Percentiles rank a stretch among this genome's conserved stretches.
Conservation (phyloP, 2,888 invertebrate genomes). For the Malachius bipustulatus region DNA sequence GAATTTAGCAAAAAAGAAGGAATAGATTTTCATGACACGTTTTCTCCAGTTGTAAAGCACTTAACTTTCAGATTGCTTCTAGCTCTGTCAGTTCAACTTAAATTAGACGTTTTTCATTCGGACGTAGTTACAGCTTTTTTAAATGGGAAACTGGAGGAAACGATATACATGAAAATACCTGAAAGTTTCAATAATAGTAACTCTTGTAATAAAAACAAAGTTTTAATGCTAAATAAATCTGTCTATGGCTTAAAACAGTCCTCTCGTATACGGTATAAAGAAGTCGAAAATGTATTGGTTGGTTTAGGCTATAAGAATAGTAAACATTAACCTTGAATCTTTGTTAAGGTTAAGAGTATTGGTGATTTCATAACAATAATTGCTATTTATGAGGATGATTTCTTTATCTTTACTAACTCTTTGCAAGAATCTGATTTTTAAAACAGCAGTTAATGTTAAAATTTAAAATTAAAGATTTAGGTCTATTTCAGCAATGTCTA, state of each 20-base stretch:
- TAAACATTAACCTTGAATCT: conserved; percentile 14
- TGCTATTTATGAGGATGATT: conserved; percentile 14
- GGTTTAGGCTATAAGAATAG: conserved; percentile 12
- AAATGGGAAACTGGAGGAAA: conserved; percentile 12
- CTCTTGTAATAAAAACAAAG: conserved; percentile 13
- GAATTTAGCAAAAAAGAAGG: conserved; percentile 12
- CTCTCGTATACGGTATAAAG: conserved; percentile 16
- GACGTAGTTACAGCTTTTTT: conserved; percentile 14
- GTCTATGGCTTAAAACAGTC: conserved; percentile 20
- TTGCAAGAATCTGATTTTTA: too few relatives aligned
- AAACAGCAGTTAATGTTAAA: conserved; percentile 2
- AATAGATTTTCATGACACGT: conserved; percentile 13
- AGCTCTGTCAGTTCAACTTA: conserved; percentile 14
- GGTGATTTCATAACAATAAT: conserved; percentile 8
- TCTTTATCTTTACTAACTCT: conserved; percentile 12
- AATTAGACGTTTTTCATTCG: conserved; percentile 10
- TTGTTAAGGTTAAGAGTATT: conserved; percentile 9
- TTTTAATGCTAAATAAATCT: conserved; percentile 15
- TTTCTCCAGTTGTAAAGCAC: conserved; percentile 17
- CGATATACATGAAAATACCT: conserved; percentile 11
- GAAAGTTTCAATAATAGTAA: conserved; percentile 11
- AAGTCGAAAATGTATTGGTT: conserved; percentile 10
- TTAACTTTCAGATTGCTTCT: conserved; percentile 20
- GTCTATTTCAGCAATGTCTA: conserved; percentile 7
- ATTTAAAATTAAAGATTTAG: conserved; percentile 11